These are phyloP conservation scores for Drosophila lacteicornis DNA, from an alignment of 1,140 invertebrate species.

Conservation along the genomic window DNA sequence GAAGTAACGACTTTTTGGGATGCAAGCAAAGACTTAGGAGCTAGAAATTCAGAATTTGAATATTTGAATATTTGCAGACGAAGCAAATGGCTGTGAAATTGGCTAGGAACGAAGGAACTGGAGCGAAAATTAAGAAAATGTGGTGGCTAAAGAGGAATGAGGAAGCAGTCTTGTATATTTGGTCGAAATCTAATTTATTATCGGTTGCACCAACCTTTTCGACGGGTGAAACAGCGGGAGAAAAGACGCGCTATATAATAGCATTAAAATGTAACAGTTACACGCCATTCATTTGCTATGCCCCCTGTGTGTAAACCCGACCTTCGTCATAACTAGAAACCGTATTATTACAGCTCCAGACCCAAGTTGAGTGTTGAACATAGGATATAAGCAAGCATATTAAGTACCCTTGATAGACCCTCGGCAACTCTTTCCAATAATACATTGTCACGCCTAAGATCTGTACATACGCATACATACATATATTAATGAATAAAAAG, in stretches of 20 bases:
- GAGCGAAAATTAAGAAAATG: constrained; percentile 8
- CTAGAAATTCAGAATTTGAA: constrained; percentile 60
- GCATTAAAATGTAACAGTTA: constrained; percentile 51
- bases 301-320: not conserved
- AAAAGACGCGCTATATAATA: constrained; percentile 71
- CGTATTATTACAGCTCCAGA: constrained; percentile 5
- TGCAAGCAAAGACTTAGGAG: constrained; percentile 69
- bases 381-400: constrained; percentile 40
- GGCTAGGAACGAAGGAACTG: constrained; percentile 46
- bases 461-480: constrained; percentile 59
- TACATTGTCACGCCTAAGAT: constrained; percentile 41
- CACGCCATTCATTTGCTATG: constrained; percentile 45
- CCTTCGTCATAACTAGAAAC: constrained; percentile 1
- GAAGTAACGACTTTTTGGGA: constrained; percentile 20
- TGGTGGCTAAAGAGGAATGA: not conserved
- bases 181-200: constrained; percentile 20
- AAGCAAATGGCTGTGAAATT: constrained; percentile 81
- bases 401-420: constrained; percentile 18
- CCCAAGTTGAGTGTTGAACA: constrained; percentile 27
- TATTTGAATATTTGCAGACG: constrained; percentile 60
- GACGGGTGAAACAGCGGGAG: constrained; percentile 24
- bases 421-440: constrained; percentile 24
- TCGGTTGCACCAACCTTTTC: constrained; percentile 14
- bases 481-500: constrained; percentile 33
- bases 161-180: constrained; percentile 23